Conservation (phyloP, 2,888 invertebrate genomes). For the Pyrrhopygopsis socrates region DNA sequence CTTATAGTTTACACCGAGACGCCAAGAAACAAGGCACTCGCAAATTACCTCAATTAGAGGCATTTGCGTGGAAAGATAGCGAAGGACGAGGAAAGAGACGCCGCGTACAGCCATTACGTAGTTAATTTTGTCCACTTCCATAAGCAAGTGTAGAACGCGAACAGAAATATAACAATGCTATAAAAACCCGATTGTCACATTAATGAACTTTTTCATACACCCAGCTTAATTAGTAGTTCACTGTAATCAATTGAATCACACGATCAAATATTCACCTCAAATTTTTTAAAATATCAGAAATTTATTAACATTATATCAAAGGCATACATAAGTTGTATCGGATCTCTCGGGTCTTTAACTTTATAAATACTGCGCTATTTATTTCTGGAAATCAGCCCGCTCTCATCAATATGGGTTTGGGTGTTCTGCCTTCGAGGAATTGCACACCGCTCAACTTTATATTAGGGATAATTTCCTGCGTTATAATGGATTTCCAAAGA, state of each 20-base stretch:
- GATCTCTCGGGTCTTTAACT: conserved; percentile 93
- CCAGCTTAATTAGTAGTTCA: no score
- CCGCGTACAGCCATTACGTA: conserved; percentile 11
- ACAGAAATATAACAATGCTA: neutral
- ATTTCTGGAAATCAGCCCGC: conserved; percentile 94
- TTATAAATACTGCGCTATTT: conserved; percentile 95
- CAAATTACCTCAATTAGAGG: conserved; percentile 90
- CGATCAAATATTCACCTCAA: no score
- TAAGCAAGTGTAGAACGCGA: conserved; percentile 11
- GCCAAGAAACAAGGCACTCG: conserved; percentile 76
- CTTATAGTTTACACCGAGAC: conserved; percentile 1
- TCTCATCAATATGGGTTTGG: conserved; percentile 91
- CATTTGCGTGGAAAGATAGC: conserved; percentile 87
- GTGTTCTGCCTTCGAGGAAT: conserved; percentile 80
- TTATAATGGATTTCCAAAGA: conserved; percentile 12
- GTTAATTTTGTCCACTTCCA: conserved; percentile 40
- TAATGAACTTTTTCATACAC: no score
- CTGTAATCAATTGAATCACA: no score
- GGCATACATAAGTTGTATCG: no score
- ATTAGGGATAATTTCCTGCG: conserved; percentile 30
- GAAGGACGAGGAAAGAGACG: conserved; percentile 19
- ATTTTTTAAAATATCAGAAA: no score
- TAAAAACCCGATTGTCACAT: no score
- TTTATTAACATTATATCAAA: no score
- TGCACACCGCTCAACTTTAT: conserved; percentile 23